Conservation (phyloP, 2,888 invertebrate genomes). For the Brassicogethes aeneus region DNA sequence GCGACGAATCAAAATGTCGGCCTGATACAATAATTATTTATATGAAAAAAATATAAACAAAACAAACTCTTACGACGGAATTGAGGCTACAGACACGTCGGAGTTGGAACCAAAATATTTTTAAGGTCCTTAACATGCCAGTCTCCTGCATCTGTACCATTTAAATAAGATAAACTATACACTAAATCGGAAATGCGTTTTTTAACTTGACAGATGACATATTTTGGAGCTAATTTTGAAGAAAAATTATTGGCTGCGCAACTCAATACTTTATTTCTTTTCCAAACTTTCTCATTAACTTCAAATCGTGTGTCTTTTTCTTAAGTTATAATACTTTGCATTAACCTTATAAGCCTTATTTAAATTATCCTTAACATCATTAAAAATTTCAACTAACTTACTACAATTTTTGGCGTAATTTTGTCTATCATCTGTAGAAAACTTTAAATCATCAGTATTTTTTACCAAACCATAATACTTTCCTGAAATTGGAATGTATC, state of each 20-base stretch:
- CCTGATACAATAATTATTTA: too few relatives aligned
- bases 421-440: not conserved
- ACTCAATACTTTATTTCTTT: slow-evolving; percentile 2
- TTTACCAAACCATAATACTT: not conserved
- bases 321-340: not conserved
- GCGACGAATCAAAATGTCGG: too few relatives aligned
- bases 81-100: too few relatives aligned
- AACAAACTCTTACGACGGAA: too few relatives aligned
- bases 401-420: not conserved
- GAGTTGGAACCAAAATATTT: too few relatives aligned
- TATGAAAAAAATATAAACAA: too few relatives aligned
- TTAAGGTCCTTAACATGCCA: too few relatives aligned
- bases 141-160: too few relatives aligned
- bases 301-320: not conserved
- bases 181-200: not conserved
- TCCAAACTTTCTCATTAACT: slow-evolving; percentile 2
- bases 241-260: not conserved
- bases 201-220: not conserved
- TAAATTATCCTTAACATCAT: not conserved
- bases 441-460: not conserved
- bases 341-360: not conserved
- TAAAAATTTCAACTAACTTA: not conserved
- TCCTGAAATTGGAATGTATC: not conserved
- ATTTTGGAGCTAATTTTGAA: slow-evolving; percentile 4
- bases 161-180: too few relatives aligned